Conservation (phyloP, 1,140 invertebrate genomes). For the roundworm (Caenorhabditis elegans) region DNA sequence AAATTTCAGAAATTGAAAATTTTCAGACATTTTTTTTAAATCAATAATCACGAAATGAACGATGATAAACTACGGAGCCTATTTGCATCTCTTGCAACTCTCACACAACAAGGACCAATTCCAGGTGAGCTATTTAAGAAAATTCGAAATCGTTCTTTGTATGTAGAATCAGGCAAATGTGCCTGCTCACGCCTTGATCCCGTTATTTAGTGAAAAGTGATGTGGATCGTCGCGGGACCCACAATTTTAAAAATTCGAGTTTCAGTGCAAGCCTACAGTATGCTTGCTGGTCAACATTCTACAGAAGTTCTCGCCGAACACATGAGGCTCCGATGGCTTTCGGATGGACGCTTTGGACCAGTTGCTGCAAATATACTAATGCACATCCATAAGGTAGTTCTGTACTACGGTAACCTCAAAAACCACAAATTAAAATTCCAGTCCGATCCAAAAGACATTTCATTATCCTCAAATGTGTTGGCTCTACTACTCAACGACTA, state of each 20-base stretch:
- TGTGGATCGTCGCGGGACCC: too few species aligned
- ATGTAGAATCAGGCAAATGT: too few species aligned
- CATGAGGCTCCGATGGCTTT: slow-evolving; percentile 45
- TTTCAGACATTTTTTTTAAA: too few species aligned
- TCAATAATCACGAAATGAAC: background rate
- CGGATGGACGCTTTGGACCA: slow-evolving; percentile 41
- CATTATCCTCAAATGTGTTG: slow-evolving; percentile 31
- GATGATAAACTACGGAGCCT: slow-evolving; percentile 42
- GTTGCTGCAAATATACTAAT: slow-evolving; percentile 43
- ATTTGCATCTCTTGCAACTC: slow-evolving; percentile 36
- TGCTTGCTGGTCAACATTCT: slow-evolving; percentile 32
- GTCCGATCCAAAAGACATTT: slow-evolving; percentile 27
- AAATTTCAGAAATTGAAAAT: too few species aligned
- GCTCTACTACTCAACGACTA: slow-evolving; percentile 48
- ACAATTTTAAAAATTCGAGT: background rate
- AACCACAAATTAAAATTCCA: background rate
- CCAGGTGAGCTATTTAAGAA: slow-evolving; percentile 22
- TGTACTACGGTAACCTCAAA: too few species aligned
- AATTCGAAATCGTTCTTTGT: too few species aligned
- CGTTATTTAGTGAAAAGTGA: too few species aligned
- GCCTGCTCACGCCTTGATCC: too few species aligned
- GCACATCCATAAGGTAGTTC: slow-evolving; percentile 44
- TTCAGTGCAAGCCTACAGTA: slow-evolving; percentile 48
- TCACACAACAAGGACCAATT: slow-evolving; percentile 41
- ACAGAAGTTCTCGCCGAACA: slow-evolving; percentile 47